Percentiles rank a stretch among this genome's conserved stretches.
Evolutionary conservation across 2,888 invertebrate genomes (phyloP).

Genomic region (Tetheella fluctuosa): DNA sequence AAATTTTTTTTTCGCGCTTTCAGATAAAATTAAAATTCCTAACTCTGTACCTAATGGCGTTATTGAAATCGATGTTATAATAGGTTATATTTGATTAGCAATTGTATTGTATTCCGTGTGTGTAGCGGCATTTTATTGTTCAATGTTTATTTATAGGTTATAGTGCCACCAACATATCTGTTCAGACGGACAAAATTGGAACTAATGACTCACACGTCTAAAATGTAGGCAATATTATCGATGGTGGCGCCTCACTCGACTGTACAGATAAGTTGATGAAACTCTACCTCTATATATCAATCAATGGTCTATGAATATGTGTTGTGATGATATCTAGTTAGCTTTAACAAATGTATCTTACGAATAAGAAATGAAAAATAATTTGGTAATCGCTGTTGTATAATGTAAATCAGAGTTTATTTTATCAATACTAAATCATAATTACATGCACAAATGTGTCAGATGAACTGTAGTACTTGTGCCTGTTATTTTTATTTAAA

Average conservation of each 20-base stretch:
- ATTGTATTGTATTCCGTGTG: conserved; percentile 30
- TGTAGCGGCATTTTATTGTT: conserved; percentile 34
- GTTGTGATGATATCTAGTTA: conserved; percentile 64
- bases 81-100: conserved; percentile 12
- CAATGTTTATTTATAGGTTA: conserved; percentile 8
- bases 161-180: too few relatives aligned
- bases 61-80: conserved; percentile 31
- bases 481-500: too few relatives aligned
- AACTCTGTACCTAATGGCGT: too few relatives aligned
- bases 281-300: conserved; percentile 17
- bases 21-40: too few relatives aligned
- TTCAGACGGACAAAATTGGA: too few relatives aligned
- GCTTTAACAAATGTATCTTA: conserved; percentile 51
- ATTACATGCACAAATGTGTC: neutral
- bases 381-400: conserved; percentile 29
- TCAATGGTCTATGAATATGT: conserved; percentile 51
- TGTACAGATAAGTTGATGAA: too few relatives aligned
- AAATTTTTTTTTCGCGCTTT: too few relatives aligned
- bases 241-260: too few relatives aligned
- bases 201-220: too few relatives aligned
- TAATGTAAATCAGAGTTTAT: conserved; percentile 14
- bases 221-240: too few relatives aligned
- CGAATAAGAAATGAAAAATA: conserved; percentile 23
- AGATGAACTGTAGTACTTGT: too few relatives aligned
- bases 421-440: too few relatives aligned